phyloP scores from a whole-genome alignment of 2,888 invertebrate genomes.

The Eucera pruinosa region DNA sequence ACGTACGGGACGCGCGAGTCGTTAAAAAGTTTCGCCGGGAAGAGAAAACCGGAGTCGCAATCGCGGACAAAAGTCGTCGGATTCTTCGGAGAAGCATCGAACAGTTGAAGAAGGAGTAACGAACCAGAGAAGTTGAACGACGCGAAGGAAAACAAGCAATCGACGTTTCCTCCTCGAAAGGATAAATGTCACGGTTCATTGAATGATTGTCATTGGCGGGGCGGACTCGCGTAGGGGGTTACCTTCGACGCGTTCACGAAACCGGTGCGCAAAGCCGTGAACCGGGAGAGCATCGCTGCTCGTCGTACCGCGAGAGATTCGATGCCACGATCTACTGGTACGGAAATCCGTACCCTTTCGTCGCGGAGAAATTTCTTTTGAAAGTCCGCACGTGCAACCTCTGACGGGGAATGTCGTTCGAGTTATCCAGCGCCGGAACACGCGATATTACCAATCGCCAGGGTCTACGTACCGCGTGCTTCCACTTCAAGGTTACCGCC shows the following conservation, averaged over 20 bases:
- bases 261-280: conserved; percentile 48
- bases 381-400: neutral
- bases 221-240: conserved; percentile 45
- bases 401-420: conserved; percentile 5
- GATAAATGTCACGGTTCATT: conserved; percentile 54
- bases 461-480: too few relatives aligned
- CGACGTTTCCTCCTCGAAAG: conserved; percentile 21
- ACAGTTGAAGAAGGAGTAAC: too few relatives aligned
- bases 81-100: too few relatives aligned
- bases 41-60: too few relatives aligned
- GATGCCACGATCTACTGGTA: conserved; percentile 44
- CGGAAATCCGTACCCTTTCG: conserved; percentile 55
- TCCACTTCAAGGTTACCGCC: too few relatives aligned
- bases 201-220: conserved; percentile 63
- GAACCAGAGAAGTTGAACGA: conserved; percentile 1
- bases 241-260: conserved; percentile 33
- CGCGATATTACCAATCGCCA: conserved; percentile 15
- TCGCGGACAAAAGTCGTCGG: neutral
- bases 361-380: conserved; percentile 39
- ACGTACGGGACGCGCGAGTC: too few relatives aligned
- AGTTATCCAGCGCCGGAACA: conserved; percentile 15
- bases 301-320: conserved; percentile 65
- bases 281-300: conserved; percentile 35
- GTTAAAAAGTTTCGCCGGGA: too few relatives aligned
- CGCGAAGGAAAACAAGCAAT: conserved; percentile 1